Evolutionary conservation across 2,888 invertebrate genomes (phyloP), one percentile per base, ranked within the genome.

Genomic region (Mycalesis mineus): DNA sequence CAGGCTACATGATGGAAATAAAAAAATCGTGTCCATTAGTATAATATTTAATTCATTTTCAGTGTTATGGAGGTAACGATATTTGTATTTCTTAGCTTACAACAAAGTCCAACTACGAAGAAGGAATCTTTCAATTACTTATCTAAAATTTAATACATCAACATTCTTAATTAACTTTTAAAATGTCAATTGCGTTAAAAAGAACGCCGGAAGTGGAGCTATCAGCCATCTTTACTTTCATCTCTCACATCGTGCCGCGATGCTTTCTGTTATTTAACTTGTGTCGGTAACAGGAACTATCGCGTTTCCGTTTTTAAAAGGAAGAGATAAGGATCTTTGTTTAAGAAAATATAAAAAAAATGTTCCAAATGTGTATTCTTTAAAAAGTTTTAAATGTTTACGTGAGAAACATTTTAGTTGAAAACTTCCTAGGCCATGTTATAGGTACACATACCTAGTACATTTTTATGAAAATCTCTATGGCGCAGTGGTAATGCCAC

Each of bases 121-220:
- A n/a, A n/a, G n/a, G n/a, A n/a, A n/a, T n/a, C n/a, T n/a, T n/a
- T n/a, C n/a, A 5, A 22, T 8, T 5, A 11, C 41, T 1, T 44
- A 13, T 28, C 29, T 33, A 14, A 9, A 1, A 1, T 47, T 6
- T 14, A 31, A 5, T 14, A 33, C 7, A 31, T 36, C 56, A 52
- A 39, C 49, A 42, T 42, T 51, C 55, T 62, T 60, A 66, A 66
- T 64, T 63, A 65, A 55, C 62, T 60, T 58, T 65, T 65, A 64
- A 68, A 65, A 52, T 66, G 66, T 65, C 66, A 66, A 66, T 64
- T 54, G 58, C 47, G 42, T 48, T 54, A 57, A 61, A 62, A 59
- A 58, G 52, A 55, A 58, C 39, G 51, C 57, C 60, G 53, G 58
- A 42, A 54, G 61, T 57, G 42, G 36, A n/a, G 14, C 39, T 62